Conservation (phyloP, 2,113 vertebrate genomes). For the Orcinus orca region DNA sequence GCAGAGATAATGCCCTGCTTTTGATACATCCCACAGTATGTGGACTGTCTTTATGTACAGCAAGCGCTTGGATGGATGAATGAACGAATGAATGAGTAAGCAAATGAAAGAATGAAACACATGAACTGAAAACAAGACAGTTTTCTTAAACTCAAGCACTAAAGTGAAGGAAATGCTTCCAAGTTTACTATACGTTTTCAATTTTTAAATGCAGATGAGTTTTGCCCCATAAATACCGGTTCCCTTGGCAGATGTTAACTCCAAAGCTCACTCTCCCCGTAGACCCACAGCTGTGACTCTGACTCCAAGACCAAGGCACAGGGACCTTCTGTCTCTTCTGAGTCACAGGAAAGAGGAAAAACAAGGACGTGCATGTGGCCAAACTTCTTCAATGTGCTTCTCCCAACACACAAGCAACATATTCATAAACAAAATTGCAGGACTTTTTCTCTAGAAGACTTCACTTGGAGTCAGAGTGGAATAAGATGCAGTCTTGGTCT, state of each 20-base stretch:
- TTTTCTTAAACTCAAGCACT: neutral
- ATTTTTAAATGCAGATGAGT: neutral
- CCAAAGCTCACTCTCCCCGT: accelerated
- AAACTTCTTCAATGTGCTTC: neutral
- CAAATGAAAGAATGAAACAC: neutral
- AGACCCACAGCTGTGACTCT: neutral
- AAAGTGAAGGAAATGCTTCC: neutral
- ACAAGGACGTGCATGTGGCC: neutral
- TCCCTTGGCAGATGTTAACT: neutral
- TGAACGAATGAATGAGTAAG: neutral
- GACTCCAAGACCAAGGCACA: accelerated
- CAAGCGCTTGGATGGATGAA: neutral
- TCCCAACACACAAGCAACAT: neutral
- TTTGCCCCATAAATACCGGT: neutral
- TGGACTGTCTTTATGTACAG: neutral
- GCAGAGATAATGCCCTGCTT: neutral
- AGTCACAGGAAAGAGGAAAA: neutral
- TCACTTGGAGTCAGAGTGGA: neutral
- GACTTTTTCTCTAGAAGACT: neutral
- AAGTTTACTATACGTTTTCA: neutral
- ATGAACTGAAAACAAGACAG: neutral
- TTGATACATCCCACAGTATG: neutral
- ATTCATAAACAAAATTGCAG: neutral
- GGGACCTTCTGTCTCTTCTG: neutral
- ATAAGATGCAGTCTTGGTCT: neutral